These are phyloP conservation scores for Cavia aperea DNA, from an alignment of 2,113 vertebrate genomes.

Conservation along the genomic window DNA sequence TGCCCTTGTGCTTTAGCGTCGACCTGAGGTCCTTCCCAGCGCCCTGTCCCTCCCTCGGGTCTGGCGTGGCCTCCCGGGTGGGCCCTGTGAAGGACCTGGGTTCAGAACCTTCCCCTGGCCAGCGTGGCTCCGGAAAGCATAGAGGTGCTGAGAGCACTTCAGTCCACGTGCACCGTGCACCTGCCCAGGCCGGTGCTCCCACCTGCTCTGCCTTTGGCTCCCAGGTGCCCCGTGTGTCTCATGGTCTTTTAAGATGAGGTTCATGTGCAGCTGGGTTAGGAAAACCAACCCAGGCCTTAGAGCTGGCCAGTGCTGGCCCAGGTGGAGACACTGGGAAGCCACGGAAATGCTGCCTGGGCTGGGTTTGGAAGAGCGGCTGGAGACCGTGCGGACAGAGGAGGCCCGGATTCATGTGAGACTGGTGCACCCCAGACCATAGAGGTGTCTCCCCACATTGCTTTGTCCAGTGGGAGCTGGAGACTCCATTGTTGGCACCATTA, in stretches of 20 bases:
- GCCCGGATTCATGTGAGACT: fast-evolving
- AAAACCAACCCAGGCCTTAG: too few relatives aligned
- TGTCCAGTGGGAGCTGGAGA: fast-evolving
- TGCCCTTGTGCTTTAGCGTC: not conserved
- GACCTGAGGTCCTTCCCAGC: not conserved
- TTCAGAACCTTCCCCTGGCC: too few relatives aligned
- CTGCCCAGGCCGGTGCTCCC: fast-evolving
- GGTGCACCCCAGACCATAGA: fast-evolving
- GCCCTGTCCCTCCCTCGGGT: fast-evolving
- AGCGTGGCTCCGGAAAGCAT: fast-evolving
- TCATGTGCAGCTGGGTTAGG: not conserved
- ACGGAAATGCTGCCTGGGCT: fast-evolving
- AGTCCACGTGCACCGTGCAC: fast-evolving
- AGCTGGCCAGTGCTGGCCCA: not conserved
- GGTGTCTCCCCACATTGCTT: fast-evolving
- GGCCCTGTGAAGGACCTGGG: fast-evolving
- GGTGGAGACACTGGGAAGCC: not conserved
- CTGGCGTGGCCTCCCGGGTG: fast-evolving
- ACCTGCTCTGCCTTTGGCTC: not conserved
- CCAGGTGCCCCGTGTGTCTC: fast-evolving
- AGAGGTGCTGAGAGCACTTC: not conserved
- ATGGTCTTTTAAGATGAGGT: not conserved
- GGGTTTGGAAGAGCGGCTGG: not conserved
- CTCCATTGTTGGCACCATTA: fast-evolving
- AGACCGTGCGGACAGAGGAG: fast-evolving